Conservation (phyloP, 2,888 invertebrate genomes). For the Lasioglossum marginatum region DNA sequence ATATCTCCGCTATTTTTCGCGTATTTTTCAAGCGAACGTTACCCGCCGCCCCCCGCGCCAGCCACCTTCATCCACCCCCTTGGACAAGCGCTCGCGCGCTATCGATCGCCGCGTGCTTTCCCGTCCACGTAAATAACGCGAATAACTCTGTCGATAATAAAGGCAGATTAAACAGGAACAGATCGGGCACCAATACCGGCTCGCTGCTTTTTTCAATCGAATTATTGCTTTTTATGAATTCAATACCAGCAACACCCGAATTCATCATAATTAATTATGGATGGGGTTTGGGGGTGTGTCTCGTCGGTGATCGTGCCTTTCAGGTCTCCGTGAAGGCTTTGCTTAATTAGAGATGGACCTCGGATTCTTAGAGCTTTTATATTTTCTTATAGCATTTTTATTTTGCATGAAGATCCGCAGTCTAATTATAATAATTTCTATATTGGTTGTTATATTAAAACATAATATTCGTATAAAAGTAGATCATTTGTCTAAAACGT, state of each 20-base stretch:
- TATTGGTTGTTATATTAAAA: background rate
- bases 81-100: constrained; percentile 26
- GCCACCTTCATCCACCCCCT: background rate
- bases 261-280: background rate
- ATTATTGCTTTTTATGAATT: constrained; percentile 44
- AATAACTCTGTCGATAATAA: constrained; percentile 62
- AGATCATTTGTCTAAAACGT: no score
- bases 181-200: constrained; percentile 38
- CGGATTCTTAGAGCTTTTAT: no score
- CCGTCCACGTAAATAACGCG: constrained; percentile 53
- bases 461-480: background rate
- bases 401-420: no score
- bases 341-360: background rate
- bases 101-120: constrained; percentile 51
- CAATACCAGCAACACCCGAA: constrained; percentile 12
- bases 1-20: constrained; percentile 57
- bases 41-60: background rate
- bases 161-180: constrained; percentile 55
- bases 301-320: background rate
- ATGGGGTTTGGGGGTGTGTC: background rate
- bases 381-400: no score
- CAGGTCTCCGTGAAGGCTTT: background rate
- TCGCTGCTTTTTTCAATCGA: constrained; percentile 45
- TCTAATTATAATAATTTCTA: background rate
- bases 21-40: constrained; percentile 60